phyloP scores from a whole-genome alignment of 2,888 invertebrate species.

The Ennomos quercinarius region DNA sequence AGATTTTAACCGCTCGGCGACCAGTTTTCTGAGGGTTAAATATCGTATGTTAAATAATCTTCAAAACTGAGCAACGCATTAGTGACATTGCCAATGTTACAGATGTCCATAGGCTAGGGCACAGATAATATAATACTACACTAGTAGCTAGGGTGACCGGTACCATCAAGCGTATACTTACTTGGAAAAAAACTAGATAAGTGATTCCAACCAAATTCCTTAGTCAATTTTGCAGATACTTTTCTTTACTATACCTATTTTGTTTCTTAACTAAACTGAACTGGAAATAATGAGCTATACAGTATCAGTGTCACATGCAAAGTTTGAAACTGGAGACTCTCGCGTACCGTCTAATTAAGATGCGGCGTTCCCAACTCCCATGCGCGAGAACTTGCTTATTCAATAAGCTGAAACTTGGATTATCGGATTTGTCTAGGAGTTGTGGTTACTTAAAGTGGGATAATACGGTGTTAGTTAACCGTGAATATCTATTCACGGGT shows the following conservation, averaged over 20 bases:
- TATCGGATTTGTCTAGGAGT: slow-evolving; percentile 27
- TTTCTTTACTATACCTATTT: background rate
- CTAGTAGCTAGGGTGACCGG: no score
- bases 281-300: slow-evolving; percentile 17
- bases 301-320: slow-evolving; percentile 27
- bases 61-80: no score
- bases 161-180: no score
- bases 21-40: slow-evolving; percentile 5
- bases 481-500: background rate
- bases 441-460: slow-evolving; percentile 19
- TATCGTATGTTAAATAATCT: background rate
- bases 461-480: slow-evolving; percentile 11
- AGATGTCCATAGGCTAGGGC: no score
- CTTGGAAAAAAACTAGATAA: no score
- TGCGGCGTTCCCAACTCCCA: slow-evolving; percentile 19
- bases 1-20: slow-evolving; percentile 8
- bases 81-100: no score
- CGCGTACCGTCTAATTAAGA: slow-evolving; percentile 33
- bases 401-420: slow-evolving; percentile 33
- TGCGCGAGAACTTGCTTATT: slow-evolving; percentile 30
- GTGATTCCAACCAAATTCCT: no score
- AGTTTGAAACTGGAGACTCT: slow-evolving; percentile 26
- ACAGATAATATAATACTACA: no score
- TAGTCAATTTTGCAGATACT: no score
- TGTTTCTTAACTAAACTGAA: background rate